Base-by-base conservation (phyloP, 2,888 invertebrate genomes). In the Eupithecia pulchellata region DNA sequence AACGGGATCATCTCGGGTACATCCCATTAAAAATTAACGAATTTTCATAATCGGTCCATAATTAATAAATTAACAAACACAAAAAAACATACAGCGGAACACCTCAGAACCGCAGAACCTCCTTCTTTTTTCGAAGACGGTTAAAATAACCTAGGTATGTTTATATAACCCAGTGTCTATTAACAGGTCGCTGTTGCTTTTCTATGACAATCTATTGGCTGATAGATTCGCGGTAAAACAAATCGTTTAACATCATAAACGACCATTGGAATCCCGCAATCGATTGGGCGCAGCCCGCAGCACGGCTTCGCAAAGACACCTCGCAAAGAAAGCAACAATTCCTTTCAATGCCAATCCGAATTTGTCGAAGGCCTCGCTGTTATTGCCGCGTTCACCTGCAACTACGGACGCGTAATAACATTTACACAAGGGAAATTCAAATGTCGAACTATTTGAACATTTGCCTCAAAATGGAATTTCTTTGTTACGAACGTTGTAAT, bases 401-500 rank as follows among this genome's bases (percentile, higher is more conserved):
- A 85, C 85, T 85, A 84, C 83, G 81, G 82, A 85, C 87, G 86
- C 86, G 88, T 90, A 91, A 91, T 90, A 92, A 92, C 89, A 92
- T 92, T 92, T 92, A 91, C 92, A 91, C 92, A 89, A 79, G 92
- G 91, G 91, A 93, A 92, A 92, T 92, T 90, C 92, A 89, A 91
- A 92, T 89, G 88, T 92, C 92, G 89, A 92, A 93, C 91, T 92
- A 91, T 91, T 92, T 91, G 91, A 88, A 86, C 89, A 84, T 91
- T 91, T 90, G 86, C 85, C 88, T 91, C 85, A 89, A 91, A 90
- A 92, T 91, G 87, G 90, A 91, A 91, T 91, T 91, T 91, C 90
- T 91, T 91, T 92, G 90, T 91, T 86, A 86, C 87, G 84, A 85
- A 88, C 89, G 86, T 91, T 92, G 90, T 72, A 91, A 91, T 93